These are phyloP conservation scores for Heliconius aoede DNA, from an alignment of 2,888 invertebrate genomes.

Conservation along the genomic window DNA sequence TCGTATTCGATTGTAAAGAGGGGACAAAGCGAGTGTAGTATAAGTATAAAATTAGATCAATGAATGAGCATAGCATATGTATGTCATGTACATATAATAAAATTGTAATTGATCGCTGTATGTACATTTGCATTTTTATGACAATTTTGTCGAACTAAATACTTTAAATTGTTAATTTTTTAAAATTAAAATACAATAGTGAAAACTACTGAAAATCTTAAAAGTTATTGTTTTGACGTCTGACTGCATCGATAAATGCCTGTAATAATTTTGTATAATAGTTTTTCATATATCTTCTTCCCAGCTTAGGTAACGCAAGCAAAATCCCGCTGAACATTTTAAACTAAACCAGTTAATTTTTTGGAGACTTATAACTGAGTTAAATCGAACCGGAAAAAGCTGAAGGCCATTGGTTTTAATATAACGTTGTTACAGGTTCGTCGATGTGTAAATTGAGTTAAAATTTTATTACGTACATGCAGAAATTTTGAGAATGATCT, in stretches of 20 bases:
- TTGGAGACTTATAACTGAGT: conserved; percentile 17
- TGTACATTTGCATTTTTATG: too few species aligned
- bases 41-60: background rate
- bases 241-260: background rate
- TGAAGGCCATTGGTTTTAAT: conserved; percentile 12
- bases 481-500: background rate
- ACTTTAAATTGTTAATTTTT: too few species aligned
- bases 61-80: too few species aligned
- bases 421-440: conserved; percentile 18
- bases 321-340: background rate
- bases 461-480: background rate
- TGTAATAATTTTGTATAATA: background rate
- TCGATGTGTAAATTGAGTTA: conserved; percentile 6
- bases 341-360: background rate
- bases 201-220: too few species aligned
- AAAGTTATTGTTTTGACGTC: too few species aligned
- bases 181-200: too few species aligned
- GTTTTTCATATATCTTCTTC: background rate
- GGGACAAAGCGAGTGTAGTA: background rate
- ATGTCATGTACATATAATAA: too few species aligned
- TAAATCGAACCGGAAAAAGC: background rate
- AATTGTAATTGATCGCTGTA: too few species aligned
- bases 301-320: background rate
- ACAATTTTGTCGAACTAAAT: too few species aligned
- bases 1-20: background rate